Conservation (phyloP, 37 sponge, comb jelly and placozoan species). For the Chondrilla cf. caribensis region DNA sequence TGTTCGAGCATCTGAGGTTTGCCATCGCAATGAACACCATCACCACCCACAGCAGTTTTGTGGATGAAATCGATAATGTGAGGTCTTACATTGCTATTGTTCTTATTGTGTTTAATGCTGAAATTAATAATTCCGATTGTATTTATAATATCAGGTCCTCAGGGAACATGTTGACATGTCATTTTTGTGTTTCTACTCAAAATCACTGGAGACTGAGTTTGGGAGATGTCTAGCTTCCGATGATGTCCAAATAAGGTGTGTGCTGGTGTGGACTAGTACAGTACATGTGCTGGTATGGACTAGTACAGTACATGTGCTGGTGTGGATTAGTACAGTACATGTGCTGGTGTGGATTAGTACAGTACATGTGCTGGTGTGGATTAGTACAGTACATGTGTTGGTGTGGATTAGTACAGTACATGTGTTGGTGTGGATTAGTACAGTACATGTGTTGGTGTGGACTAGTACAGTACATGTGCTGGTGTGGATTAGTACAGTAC, state of each 20-base stretch:
- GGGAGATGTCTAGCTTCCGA: constrained; percentile 33
- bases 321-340: too few relatives aligned
- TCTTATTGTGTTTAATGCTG: neutral
- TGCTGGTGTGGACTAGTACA: neutral
- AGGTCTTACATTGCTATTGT: constrained; percentile 16
- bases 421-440: too few relatives aligned
- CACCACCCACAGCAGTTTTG: constrained; percentile 67
- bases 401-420: too few relatives aligned
- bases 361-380: too few relatives aligned
- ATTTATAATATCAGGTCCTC: constrained; percentile 22
- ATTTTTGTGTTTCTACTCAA: constrained; percentile 55
- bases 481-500: too few relatives aligned
- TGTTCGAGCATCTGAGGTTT: constrained; percentile 65
- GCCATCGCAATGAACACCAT: constrained; percentile 86
- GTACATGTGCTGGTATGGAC: neutral
- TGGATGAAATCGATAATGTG: constrained; percentile 80
- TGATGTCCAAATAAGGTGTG: neutral
- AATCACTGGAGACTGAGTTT: constrained; percentile 61
- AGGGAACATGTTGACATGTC: constrained; percentile 50
- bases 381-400: too few relatives aligned
- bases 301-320: too few relatives aligned
- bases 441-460: too few relatives aligned
- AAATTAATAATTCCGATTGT: neutral
- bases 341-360: too few relatives aligned
- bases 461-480: too few relatives aligned